Evolutionary conservation across 2,113 vertebrate species (phyloP).

Genomic region (Anarhynchus alexandrinus): DNA sequence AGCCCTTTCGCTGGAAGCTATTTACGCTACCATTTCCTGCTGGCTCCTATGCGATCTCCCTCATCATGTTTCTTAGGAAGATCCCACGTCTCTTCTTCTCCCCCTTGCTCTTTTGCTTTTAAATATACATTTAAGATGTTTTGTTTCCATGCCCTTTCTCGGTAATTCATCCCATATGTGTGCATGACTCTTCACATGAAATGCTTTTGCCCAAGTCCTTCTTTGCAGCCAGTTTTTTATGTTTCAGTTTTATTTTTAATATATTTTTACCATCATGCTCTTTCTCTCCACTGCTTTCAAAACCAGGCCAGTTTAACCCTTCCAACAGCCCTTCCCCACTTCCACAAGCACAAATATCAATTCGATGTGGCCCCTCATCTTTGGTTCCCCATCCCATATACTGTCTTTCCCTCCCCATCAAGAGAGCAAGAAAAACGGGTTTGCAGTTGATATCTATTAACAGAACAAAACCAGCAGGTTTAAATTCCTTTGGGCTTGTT

Average conservation of each 20-base stretch:
- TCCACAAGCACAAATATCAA: neutral
- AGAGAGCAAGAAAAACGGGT: conserved; percentile 55
- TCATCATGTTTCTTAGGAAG: neutral
- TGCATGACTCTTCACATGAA: neutral
- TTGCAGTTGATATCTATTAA: conserved; percentile 14
- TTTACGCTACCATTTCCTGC: neutral
- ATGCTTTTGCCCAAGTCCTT: neutral
- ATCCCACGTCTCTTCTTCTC: neutral
- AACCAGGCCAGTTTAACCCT: neutral
- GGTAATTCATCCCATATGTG: conserved; percentile 38
- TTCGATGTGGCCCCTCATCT: neutral
- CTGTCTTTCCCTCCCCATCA: neutral
- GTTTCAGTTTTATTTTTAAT: conserved; percentile 27
- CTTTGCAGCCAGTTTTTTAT: neutral
- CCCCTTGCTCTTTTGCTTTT: neutral
- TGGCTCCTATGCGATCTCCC: neutral
- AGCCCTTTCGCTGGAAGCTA: neutral
- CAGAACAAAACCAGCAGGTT: conserved; percentile 12
- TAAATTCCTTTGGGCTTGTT: conserved; percentile 33
- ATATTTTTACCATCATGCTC: neutral
- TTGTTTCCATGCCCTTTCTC: conserved; percentile 17
- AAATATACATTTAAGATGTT: neutral
- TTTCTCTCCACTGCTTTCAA: neutral
- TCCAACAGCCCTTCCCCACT: neutral
- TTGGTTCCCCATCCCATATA: neutral